Conservation (phyloP, 2,113 vertebrate genomes). For the Paradisaea rubra region DNA sequence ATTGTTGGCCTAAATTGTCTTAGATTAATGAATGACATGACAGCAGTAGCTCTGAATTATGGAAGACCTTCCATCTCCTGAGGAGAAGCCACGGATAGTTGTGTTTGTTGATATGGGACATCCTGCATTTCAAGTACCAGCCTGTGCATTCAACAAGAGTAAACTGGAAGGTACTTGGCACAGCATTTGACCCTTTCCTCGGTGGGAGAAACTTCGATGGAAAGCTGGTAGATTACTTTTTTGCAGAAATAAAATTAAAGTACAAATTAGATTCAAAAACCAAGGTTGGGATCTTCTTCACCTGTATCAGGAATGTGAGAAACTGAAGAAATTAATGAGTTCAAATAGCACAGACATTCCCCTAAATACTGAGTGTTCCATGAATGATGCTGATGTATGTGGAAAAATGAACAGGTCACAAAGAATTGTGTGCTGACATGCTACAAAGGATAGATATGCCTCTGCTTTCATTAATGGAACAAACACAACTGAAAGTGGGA, state of each 20-base stretch:
- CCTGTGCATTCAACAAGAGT: conserved; percentile 79
- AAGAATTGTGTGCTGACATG: conserved; percentile 74
- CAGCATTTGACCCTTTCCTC: conserved; percentile 79
- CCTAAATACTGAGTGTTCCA: conserved; percentile 79
- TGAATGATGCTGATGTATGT: conserved; percentile 76
- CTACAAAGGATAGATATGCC: conserved; percentile 71
- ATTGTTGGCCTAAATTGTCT: conserved; percentile 79
- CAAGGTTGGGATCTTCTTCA: conserved; percentile 72
- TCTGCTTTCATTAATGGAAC: conserved; percentile 69
- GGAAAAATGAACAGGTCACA: conserved; percentile 79
- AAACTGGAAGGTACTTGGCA: conserved; percentile 79
- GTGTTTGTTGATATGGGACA: conserved; percentile 82
- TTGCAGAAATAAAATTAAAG: conserved; percentile 75
- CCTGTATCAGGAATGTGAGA: conserved; percentile 79
- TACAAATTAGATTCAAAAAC: conserved; percentile 78
- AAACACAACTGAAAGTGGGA: conserved; percentile 68
- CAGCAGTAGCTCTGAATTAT: conserved; percentile 79
- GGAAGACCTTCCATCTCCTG: conserved; percentile 73
- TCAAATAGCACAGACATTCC: conserved; percentile 78
- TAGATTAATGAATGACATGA: conserved; percentile 82
- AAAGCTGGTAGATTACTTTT: conserved; percentile 78
- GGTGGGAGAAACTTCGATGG: conserved; percentile 78
- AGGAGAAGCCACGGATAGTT: conserved; percentile 76
- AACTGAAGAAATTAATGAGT: conserved; percentile 81
- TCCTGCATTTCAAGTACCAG: conserved; percentile 78